Base-by-base conservation (phyloP, 2,888 invertebrate genomes). In the Lepidocyrtinus sp. region DNA sequence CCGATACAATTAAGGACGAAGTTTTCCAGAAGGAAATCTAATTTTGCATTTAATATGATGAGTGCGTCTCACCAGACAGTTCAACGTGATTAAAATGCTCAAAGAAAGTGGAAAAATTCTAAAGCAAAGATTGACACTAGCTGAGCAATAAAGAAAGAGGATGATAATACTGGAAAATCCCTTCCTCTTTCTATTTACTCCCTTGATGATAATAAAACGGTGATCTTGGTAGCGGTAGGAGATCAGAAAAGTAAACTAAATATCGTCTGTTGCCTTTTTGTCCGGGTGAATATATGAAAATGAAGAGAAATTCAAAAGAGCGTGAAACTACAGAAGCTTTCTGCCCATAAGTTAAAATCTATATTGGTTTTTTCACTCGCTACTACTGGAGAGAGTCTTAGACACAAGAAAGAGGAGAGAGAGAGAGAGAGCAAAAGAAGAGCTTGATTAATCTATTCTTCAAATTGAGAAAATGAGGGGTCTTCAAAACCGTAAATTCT, bases 371-470 rank as follows among this genome's bases (percentile, higher is more conserved):
- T 50, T 50, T 50, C n/a, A 7, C 50, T 50, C 50, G 17, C 50
- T n/a, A n/a, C 15, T 17, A 50, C 36, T 36, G 36, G n/a, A n/a
- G n/a, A 36, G 12, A 36, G 36, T 5, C 36, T 7, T 7, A 36
- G 36, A 36, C 15, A 50, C n/a, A n/a, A n/a, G 69, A 25, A n/a
- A 71, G 22, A 50, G 69, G 5, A 27, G 63, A 46, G 27, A 64
- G n/a, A 50, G 64, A 64, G 64, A 74, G 65, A 17, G 67, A 71
- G 65, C n/a, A n/a, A n/a, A n/a, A n/a, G n/a, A n/a, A n/a, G n/a
- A 46, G 68, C 73, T 78, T 78, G 78, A 78, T 78, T 78, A 78
- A 78, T 78, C 78, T 68, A 78, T 78, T 79, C 69, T 73, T 73
- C 63, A 64, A 69, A 73, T 79, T 69, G 78, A 73, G 73, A 79